Percentiles rank a stretch among this genome's conserved stretches.
Conservation (phyloP, 2,113 vertebrate genomes). For the Oceanites oceanicus region DNA sequence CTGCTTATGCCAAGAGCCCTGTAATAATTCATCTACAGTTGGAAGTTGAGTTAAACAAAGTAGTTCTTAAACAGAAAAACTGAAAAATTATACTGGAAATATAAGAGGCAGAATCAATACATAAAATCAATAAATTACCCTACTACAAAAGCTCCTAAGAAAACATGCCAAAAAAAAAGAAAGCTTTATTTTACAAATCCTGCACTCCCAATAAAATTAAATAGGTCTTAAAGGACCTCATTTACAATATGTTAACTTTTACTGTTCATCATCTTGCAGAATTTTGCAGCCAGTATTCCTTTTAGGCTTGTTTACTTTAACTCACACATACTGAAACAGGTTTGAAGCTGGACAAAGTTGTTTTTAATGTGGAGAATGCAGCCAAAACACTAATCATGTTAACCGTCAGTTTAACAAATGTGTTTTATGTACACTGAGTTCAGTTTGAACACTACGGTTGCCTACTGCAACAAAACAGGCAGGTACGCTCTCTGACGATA, state of each 20-base stretch:
- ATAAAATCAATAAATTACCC: neutral
- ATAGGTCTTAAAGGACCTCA: neutral
- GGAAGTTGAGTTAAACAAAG: neutral
- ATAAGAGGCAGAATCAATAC: neutral
- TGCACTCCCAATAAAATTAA: neutral
- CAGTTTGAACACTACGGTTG: neutral
- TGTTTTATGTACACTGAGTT: neutral
- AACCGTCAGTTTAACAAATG: neutral
- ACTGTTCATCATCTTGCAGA: neutral
- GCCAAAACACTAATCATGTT: neutral
- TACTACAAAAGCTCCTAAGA: neutral
- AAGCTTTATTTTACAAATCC: neutral
- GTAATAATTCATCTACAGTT: neutral
- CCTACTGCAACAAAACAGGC: neutral
- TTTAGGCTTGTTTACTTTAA: neutral
- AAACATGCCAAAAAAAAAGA: neutral
- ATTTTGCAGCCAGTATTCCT: neutral
- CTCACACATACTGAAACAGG: neutral
- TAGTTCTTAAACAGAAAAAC: neutral
- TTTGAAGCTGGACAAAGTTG: neutral
- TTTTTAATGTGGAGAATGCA: neutral
- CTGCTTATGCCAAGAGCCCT: neutral
- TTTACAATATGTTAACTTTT: neutral
- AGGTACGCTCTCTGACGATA: neutral
- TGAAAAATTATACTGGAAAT: neutral